Evolutionary conservation across 2,797 vertebrate species (phyloP), one percentile per base, ranked within the genome.

Genomic region (Bradypus variegatus): DNA sequence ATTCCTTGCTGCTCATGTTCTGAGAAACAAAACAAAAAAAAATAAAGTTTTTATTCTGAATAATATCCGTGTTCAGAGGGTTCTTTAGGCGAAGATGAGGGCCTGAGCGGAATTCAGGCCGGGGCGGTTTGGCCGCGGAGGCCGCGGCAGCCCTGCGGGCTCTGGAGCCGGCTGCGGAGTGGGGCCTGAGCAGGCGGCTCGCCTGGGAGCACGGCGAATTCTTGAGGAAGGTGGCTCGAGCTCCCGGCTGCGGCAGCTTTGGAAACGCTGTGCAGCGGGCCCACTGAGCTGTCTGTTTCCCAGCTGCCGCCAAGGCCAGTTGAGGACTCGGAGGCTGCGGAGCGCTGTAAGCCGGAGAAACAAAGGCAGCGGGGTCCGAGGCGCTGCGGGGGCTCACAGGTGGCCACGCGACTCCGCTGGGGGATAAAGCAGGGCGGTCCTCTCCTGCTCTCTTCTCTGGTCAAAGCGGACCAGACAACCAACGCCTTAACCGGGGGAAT

Each of bases 1-100:
- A 98, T 99, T 99, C 98, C 98, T 98, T 98, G 98, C 98, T 99
- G 98, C 98, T 99, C 98, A 98, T 97, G 96, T 98, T 98, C 97
- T 97, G 97, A 96, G 94, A 97, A 98, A 97, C 77, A 90, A 94
- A 95, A 94, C 73, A 95, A 94, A 95, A 97, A 96, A 97, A 98
- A 98, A 98, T 94, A 98, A 97, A 97, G 96, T 97, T 98, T 98
- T 97, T 97, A 98, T 98, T 98, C 97, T 98, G 97, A 97, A 96
- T 98, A 98, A 97, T 96, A 95, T 95, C 96, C 92, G 96, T 97
- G 96, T 97, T 96, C 94, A 96, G 95, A 93, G 93, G 53, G 89
- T 97, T 97, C 92, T 97, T 98, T 91, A 2, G 90, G 89, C 58
- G 94, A 95, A 62, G 25, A 87, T 85, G 76, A 92, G 94, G 45